Conservation (phyloP, 1,140 invertebrate species). For the Papilio helenus region DNA sequence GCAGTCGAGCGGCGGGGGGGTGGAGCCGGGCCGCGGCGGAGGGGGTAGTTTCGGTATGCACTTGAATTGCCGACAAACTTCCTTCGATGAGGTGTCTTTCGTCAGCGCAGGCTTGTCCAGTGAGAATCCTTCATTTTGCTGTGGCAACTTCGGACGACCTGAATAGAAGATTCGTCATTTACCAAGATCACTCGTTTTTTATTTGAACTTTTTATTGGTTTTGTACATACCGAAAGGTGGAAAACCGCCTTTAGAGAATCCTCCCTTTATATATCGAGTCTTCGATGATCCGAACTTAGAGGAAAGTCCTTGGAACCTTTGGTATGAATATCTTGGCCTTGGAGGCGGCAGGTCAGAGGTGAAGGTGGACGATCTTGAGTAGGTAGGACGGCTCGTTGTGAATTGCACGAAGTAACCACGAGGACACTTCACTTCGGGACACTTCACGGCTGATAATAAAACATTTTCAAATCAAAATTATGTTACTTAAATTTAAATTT, state of each 20-base stretch:
- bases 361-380: conserved; percentile 41
- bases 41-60: conserved; percentile 80
- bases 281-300: conserved; percentile 50
- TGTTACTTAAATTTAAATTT: not conserved
- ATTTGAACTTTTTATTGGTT: no score
- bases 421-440: conserved; percentile 82
- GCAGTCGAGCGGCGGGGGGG: conserved; percentile 72
- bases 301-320: conserved; percentile 28
- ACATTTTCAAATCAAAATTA: not conserved
- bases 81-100: conserved; percentile 44
- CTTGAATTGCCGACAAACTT: conserved; percentile 82
- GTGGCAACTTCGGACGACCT: conserved; percentile 57
- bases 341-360: conserved; percentile 64
- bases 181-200: conserved; percentile 18
- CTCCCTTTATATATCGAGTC: conserved; percentile 8
- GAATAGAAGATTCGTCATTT: conserved; percentile 30
- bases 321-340: conserved; percentile 66
- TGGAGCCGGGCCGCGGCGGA: conserved; percentile 48
- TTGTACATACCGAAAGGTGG: not conserved
- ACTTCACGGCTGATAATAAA: conserved; percentile 55
- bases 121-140: conserved; percentile 60
- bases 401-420: conserved; percentile 79
- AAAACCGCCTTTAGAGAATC: conserved; percentile 54
- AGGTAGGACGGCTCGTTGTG: conserved; percentile 41
- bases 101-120: conserved; percentile 57